These are phyloP conservation scores for Montipora capricornis DNA, from an alignment of 64 coral and sea anemone species.

Conservation along the genomic window DNA sequence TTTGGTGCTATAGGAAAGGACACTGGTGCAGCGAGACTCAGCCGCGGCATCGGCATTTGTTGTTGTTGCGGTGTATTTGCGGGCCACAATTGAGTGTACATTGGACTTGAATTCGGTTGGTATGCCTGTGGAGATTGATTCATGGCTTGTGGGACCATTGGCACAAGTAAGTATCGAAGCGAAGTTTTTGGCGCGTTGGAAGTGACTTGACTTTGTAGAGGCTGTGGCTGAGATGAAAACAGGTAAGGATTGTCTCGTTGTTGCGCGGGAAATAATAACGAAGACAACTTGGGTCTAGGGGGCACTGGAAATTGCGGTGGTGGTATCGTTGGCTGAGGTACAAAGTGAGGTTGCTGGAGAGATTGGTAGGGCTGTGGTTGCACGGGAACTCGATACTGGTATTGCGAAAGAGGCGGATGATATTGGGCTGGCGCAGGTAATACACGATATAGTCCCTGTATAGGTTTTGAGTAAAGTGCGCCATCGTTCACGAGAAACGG, in stretches of 20 bases:
- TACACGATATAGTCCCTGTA: background rate
- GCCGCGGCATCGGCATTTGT: background rate
- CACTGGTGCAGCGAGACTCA: background rate
- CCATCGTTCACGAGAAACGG: background rate
- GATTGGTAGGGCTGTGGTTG: background rate
- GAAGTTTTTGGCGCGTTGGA: background rate
- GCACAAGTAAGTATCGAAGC: background rate
- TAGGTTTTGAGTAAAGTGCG: background rate
- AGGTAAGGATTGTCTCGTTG: slow-evolving; percentile 4
- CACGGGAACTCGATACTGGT: background rate
- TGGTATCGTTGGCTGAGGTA: background rate
- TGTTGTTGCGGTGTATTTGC: background rate
- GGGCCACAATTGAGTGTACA: background rate
- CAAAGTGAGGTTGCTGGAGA: background rate
- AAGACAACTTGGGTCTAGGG: background rate
- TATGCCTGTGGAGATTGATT: slow-evolving; percentile 7
- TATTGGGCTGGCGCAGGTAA: background rate
- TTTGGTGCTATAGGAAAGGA: slow-evolving; percentile 9
- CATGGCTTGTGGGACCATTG: background rate
- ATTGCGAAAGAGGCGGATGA: background rate
- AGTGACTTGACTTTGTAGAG: background rate
- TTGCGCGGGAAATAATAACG: background rate
- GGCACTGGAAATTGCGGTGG: background rate
- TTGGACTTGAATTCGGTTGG: slow-evolving; percentile 1
- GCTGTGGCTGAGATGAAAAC: background rate